Percentiles rank a stretch among this genome's conserved stretches.
These are phyloP conservation scores for Coendou prehensilis DNA, from an alignment of 2,797 vertebrate species.

Conservation along the genomic window DNA sequence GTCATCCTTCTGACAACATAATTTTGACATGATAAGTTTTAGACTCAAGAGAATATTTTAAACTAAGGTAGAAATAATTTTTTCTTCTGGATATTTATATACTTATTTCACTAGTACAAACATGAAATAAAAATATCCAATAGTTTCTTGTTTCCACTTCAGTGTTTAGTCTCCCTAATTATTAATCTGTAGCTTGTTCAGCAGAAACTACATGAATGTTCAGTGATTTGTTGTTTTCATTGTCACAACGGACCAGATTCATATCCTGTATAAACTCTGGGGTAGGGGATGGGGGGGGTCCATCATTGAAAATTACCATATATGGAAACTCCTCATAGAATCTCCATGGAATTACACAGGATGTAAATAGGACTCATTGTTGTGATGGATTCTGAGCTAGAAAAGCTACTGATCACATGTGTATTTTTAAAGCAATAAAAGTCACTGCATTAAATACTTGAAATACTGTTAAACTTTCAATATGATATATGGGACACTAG, in stretches of 20 bases:
- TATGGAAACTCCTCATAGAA: conserved; percentile 79
- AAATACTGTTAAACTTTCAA: conserved; percentile 61
- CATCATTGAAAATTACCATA: conserved; percentile 75
- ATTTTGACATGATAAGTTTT: conserved; percentile 62
- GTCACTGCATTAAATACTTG: conserved; percentile 50
- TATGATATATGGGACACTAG: not conserved
- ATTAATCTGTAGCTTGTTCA: conserved; percentile 66
- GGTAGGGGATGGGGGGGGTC: conserved; percentile 7
- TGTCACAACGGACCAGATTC: conserved; percentile 80
- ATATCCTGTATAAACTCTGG: conserved; percentile 80
- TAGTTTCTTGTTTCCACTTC: conserved; percentile 69
- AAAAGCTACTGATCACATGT: conserved; percentile 62
- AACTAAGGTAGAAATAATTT: conserved; percentile 45
- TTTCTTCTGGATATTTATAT: conserved; percentile 62
- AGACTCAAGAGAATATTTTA: conserved; percentile 63
- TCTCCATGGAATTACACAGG: conserved; percentile 79
- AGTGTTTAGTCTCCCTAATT: conserved; percentile 59
- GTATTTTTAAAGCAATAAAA: conserved; percentile 70
- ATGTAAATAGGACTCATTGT: conserved; percentile 79
- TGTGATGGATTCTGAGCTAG: conserved; percentile 69
- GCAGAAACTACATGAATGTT: conserved; percentile 69
- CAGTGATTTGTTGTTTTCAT: conserved; percentile 76
- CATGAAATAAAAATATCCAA: conserved; percentile 62
- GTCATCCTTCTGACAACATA: conserved; percentile 11
- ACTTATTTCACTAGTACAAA: conserved; percentile 54